A percentile compares a stretch with the other conserved stretches of the same genome.
phyloP scores from a whole-genome alignment of 1,140 invertebrate genomes.

The Neodiprion fabricii region DNA sequence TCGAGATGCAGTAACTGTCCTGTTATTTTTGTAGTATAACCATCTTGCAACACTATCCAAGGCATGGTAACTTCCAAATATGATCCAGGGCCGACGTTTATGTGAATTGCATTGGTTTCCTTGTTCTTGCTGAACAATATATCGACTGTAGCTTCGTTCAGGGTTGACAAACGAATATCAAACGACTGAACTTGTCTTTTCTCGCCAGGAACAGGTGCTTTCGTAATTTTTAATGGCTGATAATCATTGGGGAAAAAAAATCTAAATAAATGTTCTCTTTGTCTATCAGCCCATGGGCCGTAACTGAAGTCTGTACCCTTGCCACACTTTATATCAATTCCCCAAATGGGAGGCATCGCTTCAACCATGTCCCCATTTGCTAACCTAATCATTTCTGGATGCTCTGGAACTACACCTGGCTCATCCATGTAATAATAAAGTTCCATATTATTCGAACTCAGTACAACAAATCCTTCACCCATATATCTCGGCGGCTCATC shows the following conservation, averaged over 20 bases:
- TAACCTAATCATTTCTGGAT: slow-evolving; percentile 87
- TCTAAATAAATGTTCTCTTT: slow-evolving; percentile 93
- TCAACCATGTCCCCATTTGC: slow-evolving; percentile 93
- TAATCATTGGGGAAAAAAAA: slow-evolving; percentile 96
- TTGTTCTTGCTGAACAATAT: slow-evolving; percentile 96
- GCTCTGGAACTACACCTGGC: slow-evolving; percentile 86
- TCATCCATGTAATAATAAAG: slow-evolving; percentile 98
- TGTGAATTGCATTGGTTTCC: slow-evolving; percentile 95
- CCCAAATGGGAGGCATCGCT: slow-evolving; percentile 91
- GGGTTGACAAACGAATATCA: slow-evolving; percentile 88
- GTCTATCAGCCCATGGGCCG: slow-evolving; percentile 97
- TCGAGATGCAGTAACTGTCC: slow-evolving; percentile 93
- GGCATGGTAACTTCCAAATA: slow-evolving; percentile 96
- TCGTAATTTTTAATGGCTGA: slow-evolving; percentile 77
- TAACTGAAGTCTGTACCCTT: slow-evolving; percentile 98
- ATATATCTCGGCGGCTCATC: slow-evolving; percentile 97
- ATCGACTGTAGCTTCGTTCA: slow-evolving; percentile 92
- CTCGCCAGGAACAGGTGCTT: slow-evolving; percentile 84
- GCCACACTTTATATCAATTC: slow-evolving; percentile 94
- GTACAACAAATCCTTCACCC: slow-evolving; percentile 97
- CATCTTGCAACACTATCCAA: slow-evolving; percentile 85
- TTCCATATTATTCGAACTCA: slow-evolving; percentile 94
- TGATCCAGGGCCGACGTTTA: slow-evolving; percentile 91
- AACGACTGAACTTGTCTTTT: slow-evolving; percentile 88
- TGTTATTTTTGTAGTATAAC: slow-evolving; percentile 89